These are phyloP conservation scores for Hipparchia semele DNA, from an alignment of 2,888 invertebrate species.

Conservation along the genomic window DNA sequence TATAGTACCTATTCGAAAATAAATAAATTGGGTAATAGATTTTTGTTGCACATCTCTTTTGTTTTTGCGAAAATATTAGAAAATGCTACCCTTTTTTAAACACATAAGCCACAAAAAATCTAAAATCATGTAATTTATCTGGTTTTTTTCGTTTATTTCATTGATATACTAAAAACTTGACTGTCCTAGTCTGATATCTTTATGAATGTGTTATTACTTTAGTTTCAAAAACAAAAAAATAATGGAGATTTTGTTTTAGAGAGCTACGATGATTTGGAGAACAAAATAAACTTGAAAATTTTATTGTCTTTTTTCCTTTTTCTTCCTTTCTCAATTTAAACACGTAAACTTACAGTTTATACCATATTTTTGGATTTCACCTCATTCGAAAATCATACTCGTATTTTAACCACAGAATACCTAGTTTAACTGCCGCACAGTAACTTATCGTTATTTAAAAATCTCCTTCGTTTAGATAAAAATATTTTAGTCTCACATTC, in stretches of 20 bases:
- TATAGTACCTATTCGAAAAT: no score
- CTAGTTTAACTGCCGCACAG: no score
- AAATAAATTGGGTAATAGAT: no score
- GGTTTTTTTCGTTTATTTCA: not conserved
- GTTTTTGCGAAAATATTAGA: no score
- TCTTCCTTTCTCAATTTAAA: not conserved
- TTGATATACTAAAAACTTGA: slow-evolving; percentile 23
- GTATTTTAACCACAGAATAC: no score
- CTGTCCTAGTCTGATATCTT: slow-evolving; percentile 68
- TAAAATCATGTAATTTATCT: not conserved
- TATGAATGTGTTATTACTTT: slow-evolving; percentile 27
- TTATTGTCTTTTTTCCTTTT: slow-evolving; percentile 42
- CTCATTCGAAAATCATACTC: no score
- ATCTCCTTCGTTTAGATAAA: no score
- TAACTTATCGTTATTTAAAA: no score
- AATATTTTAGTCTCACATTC: no score
- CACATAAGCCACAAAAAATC: not conserved
- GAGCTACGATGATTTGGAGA: slow-evolving; percentile 57
- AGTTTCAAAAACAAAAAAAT: slow-evolving; percentile 40
- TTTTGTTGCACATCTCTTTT: no score
- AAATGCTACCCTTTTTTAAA: not conserved
- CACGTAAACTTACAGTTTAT: not conserved
- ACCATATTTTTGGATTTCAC: no score
- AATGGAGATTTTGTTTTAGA: slow-evolving; percentile 74
- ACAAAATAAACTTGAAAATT: slow-evolving; percentile 60